These are phyloP conservation scores for Tinamus guttatus DNA, from an alignment of 2,113 vertebrate genomes.

Conservation along the genomic window DNA sequence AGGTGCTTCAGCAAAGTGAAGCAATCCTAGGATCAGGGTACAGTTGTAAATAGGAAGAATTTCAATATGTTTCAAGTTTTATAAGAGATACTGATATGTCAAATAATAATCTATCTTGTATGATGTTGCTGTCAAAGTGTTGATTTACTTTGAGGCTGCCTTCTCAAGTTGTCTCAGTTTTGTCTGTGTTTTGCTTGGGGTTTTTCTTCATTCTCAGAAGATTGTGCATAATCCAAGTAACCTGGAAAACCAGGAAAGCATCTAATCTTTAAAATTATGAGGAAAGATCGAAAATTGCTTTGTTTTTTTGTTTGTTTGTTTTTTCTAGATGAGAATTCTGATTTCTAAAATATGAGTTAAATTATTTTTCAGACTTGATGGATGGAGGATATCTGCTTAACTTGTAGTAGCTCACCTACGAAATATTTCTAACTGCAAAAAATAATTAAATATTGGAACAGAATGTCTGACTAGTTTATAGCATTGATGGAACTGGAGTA, in stretches of 20 bases:
- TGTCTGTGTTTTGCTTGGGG: not conserved
- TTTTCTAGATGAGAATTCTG: not conserved
- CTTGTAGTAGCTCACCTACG: not conserved
- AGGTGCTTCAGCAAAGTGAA: not conserved
- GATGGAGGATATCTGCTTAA: not conserved
- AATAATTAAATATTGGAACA: not conserved
- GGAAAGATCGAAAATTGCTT: not conserved
- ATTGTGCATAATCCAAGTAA: too few relatives aligned
- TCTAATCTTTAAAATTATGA: not conserved
- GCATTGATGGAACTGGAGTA: not conserved
- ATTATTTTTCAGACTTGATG: not conserved
- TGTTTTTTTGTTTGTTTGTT: not conserved
- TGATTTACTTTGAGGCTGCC: not conserved
- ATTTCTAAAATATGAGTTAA: not conserved
- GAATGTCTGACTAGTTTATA: not conserved
- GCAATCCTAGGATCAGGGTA: not conserved
- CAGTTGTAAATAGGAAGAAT: not conserved
- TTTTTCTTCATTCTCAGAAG: not conserved
- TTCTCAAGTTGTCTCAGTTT: not conserved
- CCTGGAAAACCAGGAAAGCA: not conserved
- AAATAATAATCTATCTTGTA: not conserved
- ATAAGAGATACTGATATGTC: not conserved
- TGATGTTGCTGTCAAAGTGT: not conserved
- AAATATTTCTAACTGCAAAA: not conserved
- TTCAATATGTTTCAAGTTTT: not conserved